These are phyloP conservation scores for Nephrotoma guestfalica DNA, from an alignment of 2,888 invertebrate species.

Conservation along the genomic window DNA sequence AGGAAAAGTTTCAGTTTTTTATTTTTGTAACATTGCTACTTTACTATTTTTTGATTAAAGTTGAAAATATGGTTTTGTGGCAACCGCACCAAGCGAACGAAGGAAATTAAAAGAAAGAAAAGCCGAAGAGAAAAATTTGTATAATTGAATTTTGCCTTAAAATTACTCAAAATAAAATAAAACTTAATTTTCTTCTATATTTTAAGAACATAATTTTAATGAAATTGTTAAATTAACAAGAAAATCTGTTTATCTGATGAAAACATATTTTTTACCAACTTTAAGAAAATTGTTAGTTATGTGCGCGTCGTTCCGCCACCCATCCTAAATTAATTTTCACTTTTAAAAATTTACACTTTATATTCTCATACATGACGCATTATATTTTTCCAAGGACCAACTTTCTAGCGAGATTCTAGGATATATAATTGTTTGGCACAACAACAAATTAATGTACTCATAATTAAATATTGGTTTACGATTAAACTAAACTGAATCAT, in stretches of 20 bases:
- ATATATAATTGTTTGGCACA: not conserved
- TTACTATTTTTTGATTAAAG: not conserved
- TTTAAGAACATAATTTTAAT: not conserved
- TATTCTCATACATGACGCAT: not conserved
- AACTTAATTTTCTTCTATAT: not conserved
- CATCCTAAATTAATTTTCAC: not conserved
- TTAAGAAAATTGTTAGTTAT: not conserved
- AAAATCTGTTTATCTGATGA: not conserved
- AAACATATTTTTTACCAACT: not conserved
- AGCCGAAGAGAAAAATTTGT: not conserved
- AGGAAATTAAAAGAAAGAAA: not conserved
- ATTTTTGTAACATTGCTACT: not conserved
- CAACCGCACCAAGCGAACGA: not conserved
- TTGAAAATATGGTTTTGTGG: not conserved
- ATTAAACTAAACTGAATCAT: not conserved
- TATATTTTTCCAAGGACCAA: not conserved
- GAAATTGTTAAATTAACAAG: not conserved
- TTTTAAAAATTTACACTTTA: not conserved
- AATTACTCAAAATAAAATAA: not conserved
- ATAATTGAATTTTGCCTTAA: not conserved
- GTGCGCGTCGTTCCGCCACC: not conserved
- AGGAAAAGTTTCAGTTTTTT: not conserved
- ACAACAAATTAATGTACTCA: not conserved
- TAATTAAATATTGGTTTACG: not conserved
- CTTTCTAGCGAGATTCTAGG: not conserved